A percentile compares a stretch with the other conserved stretches of the same genome.
These are phyloP conservation scores for Chaetura pelagica DNA, from an alignment of 2,113 vertebrate genomes.

Conservation along the genomic window DNA sequence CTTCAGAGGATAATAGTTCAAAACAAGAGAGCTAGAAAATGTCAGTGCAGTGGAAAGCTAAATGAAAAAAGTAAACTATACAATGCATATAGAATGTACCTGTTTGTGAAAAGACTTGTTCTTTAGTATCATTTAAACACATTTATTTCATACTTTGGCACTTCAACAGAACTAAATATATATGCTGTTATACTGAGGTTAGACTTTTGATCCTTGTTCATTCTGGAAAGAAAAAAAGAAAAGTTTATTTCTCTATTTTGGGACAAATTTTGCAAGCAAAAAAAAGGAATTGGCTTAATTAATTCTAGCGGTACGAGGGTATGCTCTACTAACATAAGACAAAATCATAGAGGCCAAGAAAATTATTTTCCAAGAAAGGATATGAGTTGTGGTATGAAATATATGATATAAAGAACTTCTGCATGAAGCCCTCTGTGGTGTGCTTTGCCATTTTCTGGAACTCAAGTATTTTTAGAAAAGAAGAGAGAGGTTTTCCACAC, in stretches of 20 bases:
- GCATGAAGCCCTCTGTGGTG: not conserved
- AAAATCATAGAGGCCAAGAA: not conserved
- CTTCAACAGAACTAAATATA: not conserved
- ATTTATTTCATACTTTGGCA: not conserved
- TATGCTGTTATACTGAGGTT: not conserved
- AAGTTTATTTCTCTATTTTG: not conserved
- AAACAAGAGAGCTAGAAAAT: not conserved
- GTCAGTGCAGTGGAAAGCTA: not conserved
- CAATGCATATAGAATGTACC: not conserved
- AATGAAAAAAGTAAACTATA: not conserved
- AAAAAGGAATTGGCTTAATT: not conserved
- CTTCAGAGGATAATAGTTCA: constrained; percentile 18
- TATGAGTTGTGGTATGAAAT: not conserved
- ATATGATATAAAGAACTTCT: not conserved
- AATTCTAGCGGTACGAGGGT: not conserved
- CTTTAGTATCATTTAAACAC: not conserved
- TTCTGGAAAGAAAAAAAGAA: not conserved
- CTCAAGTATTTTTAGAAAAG: not conserved
- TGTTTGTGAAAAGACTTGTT: not conserved
- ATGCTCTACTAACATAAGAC: not conserved
- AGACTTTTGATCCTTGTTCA: not conserved
- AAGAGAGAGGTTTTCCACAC: not conserved
- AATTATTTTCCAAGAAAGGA: not conserved
- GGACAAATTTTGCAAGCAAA: not conserved
- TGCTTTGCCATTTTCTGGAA: not conserved